Conservation (phyloP, 2,888 invertebrate species). For the Pardosa pseudoannulata region DNA sequence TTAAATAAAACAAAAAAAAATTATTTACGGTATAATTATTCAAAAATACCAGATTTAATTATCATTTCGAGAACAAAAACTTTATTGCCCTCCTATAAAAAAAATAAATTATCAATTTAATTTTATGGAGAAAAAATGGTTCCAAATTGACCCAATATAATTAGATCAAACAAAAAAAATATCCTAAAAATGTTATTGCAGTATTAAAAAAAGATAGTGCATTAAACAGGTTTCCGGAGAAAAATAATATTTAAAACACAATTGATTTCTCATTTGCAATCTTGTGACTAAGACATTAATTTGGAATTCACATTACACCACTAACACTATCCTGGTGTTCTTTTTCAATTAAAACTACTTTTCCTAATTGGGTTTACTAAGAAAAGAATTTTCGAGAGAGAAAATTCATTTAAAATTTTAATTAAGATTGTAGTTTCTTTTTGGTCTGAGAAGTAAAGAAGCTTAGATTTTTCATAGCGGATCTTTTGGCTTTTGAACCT, state of each 20-base stretch:
- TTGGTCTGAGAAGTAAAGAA: constrained; percentile 27
- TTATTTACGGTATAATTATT: too few relatives aligned
- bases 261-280: background rate
- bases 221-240: background rate
- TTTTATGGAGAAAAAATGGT: too few relatives aligned
- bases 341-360: constrained; percentile 29
- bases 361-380: constrained; percentile 38
- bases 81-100: too few relatives aligned
- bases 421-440: constrained; percentile 45
- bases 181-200: too few relatives aligned
- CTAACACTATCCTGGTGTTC: constrained; percentile 8
- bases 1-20: too few relatives aligned
- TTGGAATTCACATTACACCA: background rate
- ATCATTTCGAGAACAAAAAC: too few relatives aligned
- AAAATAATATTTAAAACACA: background rate
- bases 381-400: constrained; percentile 44
- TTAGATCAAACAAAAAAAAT: too few relatives aligned
- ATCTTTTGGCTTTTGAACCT: constrained; percentile 16
- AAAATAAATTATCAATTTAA: too few relatives aligned
- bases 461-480: constrained; percentile 16
- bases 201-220: too few relatives aligned
- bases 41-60: too few relatives aligned
- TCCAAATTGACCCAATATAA: too few relatives aligned
- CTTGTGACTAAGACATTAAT: background rate
- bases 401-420: constrained; percentile 66